phyloP scores from a whole-genome alignment of 2,888 invertebrate genomes.

The Auanema sp. region DNA sequence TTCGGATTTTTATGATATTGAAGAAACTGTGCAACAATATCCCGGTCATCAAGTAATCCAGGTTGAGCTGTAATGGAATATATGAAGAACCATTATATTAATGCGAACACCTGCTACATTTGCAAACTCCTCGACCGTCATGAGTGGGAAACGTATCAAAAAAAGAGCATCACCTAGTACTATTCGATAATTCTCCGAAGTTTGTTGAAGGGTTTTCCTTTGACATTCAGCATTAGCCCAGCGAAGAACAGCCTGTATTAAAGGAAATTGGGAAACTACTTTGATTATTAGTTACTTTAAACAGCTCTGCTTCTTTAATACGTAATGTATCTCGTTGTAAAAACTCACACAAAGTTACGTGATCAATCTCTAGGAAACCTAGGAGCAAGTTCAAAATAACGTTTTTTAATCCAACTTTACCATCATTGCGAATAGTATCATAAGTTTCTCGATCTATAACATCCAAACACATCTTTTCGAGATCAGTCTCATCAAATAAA shows the following conservation, averaged over 20 bases:
- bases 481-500: conserved; percentile 80
- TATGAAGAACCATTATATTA: conserved; percentile 1
- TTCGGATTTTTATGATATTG: conserved; percentile 75
- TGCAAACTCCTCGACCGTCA: conserved; percentile 84
- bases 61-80: conserved; percentile 67
- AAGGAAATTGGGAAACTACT: neutral
- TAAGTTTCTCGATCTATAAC: conserved; percentile 82
- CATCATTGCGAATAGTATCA: conserved; percentile 78
- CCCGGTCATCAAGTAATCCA: conserved; percentile 77
- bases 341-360: conserved; percentile 78
- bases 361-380: conserved; percentile 80
- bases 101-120: conserved; percentile 66
- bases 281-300: conserved; percentile 70
- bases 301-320: conserved; percentile 79
- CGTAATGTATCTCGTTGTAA: conserved; percentile 79
- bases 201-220: conserved; percentile 73
- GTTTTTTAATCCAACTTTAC: conserved; percentile 9
- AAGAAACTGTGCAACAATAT: conserved; percentile 75
- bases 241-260: conserved; percentile 47
- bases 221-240: conserved; percentile 72
- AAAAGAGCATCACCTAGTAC: conserved; percentile 76
- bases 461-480: conserved; percentile 80
- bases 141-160: conserved; percentile 79
- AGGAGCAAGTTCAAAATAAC: neutral
- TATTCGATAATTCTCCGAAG: conserved; percentile 74